These are phyloP conservation scores for Gonocerus acuteangulatus DNA, from an alignment of 2,888 invertebrate genomes.

Conservation along the genomic window DNA sequence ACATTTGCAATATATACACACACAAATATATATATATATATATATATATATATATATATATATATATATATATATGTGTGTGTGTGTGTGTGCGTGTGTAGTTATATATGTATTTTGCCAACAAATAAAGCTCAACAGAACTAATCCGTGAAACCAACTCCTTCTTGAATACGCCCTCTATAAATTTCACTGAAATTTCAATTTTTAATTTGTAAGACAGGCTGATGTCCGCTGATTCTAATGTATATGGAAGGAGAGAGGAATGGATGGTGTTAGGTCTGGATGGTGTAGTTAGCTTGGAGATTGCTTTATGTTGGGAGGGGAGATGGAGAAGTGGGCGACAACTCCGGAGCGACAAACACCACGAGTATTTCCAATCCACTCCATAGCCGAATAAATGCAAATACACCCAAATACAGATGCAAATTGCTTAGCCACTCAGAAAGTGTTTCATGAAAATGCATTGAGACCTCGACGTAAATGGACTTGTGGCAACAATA, in stretches of 20 bases:
- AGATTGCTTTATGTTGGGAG: slow-evolving; percentile 32
- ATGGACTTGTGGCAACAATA: slow-evolving; percentile 36
- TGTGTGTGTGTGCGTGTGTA: too few species aligned
- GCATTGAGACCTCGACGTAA: slow-evolving; percentile 36
- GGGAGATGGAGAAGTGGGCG: neutral
- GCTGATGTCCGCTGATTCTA: neutral
- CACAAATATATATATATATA: too few species aligned
- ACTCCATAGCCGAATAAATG: slow-evolving; percentile 33
- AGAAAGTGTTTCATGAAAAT: slow-evolving; percentile 38
- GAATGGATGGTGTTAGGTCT: neutral
- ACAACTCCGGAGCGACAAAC: slow-evolving; percentile 32
- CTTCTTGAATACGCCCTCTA: too few species aligned
- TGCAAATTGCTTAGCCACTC: slow-evolving; percentile 37
- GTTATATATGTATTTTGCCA: too few species aligned
- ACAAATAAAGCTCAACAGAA: too few species aligned
- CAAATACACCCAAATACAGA: slow-evolving; percentile 37
- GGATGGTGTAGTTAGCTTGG: slow-evolving; percentile 8
- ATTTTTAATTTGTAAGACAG: neutral
- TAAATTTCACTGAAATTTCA: neutral
- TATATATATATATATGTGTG: too few species aligned
- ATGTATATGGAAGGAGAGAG: neutral
- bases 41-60: too few species aligned
- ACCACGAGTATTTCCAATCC: slow-evolving; percentile 35
- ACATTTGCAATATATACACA: too few species aligned
- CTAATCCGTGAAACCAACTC: too few species aligned